Percentiles rank a stretch among this genome's conserved stretches.
Evolutionary conservation across 2,888 invertebrate genomes (phyloP).

Genomic region (Mesorhabditis sp.): DNA sequence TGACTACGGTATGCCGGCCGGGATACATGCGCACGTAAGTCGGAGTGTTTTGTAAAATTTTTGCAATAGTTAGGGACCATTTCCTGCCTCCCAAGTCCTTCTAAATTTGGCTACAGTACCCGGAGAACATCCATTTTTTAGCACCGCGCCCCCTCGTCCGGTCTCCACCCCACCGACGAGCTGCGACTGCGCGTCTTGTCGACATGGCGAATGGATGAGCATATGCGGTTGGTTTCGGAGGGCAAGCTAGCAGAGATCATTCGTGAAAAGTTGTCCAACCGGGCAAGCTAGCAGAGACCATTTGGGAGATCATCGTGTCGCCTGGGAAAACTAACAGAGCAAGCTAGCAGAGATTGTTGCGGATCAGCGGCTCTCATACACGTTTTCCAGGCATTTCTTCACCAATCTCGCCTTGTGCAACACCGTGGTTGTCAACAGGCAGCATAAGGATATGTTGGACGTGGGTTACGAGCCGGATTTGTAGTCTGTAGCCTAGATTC

Average conservation of each 20-base stretch:
- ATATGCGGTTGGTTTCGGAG: background rate
- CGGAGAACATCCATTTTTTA: background rate
- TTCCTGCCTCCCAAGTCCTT: too few species aligned
- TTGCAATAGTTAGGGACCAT: background rate
- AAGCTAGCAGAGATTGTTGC: background rate
- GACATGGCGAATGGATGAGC: background rate
- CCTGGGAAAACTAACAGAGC: too few species aligned
- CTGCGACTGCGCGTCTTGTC: background rate
- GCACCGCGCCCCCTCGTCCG: background rate
- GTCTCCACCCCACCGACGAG: background rate
- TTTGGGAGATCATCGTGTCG: too few species aligned
- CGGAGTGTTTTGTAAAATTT: background rate
- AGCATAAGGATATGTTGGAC: slow-evolving; percentile 66
- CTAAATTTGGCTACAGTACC: too few species aligned
- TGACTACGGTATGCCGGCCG: slow-evolving; percentile 5
- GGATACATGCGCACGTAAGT: background rate
- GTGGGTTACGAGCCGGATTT: slow-evolving; percentile 10
- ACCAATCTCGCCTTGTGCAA: slow-evolving; percentile 1
- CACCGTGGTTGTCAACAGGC: slow-evolving; percentile 79
- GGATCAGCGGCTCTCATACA: background rate
- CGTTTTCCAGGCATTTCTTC: slow-evolving; percentile 4
- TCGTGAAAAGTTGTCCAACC: too few species aligned
- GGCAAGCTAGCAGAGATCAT: too few species aligned
- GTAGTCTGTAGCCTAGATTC: slow-evolving; percentile 9
- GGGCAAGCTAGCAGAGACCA: too few species aligned